Evolutionary conservation across 1,140 invertebrate species (phyloP), one percentile per base, ranked within the genome.

Genomic region (Trachymyrmex cornetzi): DNA sequence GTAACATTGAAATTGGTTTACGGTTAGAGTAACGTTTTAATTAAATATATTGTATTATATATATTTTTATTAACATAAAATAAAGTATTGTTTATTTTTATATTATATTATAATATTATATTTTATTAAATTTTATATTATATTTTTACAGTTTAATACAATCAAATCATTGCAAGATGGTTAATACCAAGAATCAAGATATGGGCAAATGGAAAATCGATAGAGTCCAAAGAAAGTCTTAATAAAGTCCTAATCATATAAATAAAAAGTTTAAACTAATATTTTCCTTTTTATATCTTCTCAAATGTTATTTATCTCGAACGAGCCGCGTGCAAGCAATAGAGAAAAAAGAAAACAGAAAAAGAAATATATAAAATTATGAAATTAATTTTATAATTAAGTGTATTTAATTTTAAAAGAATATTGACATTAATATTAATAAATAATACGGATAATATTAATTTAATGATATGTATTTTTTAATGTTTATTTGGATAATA

Each of bases 391-490:
- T 48, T 11, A 19, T 53, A 72, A 53, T 7, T 27, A 53, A n/a
- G n/a, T 72, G 16, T 2, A n/a, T 53, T 72, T 30, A 30, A 11
- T 27, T 19, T 53, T 48, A 71, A 22, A 72, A 27, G 1, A 53
- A 11, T 63, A 30, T n/a, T 53, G n/a, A 14, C n/a, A 69, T 22
- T 3, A 50, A 27, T 30, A 53, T 53, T 53, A 53, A 71, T 53
- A 71, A 71, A 53, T 72, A 53, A 72, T 53, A 53, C 9, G 1
- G 5, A n/a, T 53, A 55, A 74, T n/a, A n/a, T 53, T 74, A 55
- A 30, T 19, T 30, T 74, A 71, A 50, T 71, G 16, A 48, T 16
- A 69, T 7, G 7, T 27, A 74, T 74, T n/a, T 27, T 27, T 38
- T 38, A 38, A 53, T 12, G 14, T 50, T 50, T 27, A 30, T 55